Evolutionary conservation across 2,888 invertebrate species (phyloP), one percentile per base, ranked within the genome.

Genomic region (Synanthedon vespiformis): DNA sequence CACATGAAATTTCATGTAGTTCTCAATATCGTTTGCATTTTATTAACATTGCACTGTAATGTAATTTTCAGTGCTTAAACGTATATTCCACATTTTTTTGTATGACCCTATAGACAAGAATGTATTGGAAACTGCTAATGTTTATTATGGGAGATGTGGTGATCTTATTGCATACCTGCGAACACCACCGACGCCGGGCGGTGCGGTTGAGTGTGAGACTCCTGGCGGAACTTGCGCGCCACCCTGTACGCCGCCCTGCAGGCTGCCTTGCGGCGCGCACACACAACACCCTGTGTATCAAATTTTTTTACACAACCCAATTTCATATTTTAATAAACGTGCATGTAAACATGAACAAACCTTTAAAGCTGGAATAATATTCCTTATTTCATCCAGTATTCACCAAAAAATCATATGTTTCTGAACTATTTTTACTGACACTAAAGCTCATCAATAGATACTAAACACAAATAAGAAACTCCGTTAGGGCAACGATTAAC

Each of bases 191-290:
- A 90, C 88, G 61, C 90, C 90, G 57, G 88, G 86, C 58, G 84
- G 82, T 65, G 84, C 84, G 59, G 87, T 84, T 64, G 86, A 82
- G 77, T 85, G 87, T 65, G 86, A 83, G 61, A 82, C 83, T 54
- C 85, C 83, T 56, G 80, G 83, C 56, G 84, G 86, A 68, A 84
- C 89, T 84, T 77, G 89, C 72, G 77, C 88, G 70, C 84, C 82
- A 68, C 80, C 82, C 66, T 83, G 83, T 71, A 80, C 82, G 71
- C 78, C 82, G 75, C 76, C 88, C 82, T 76, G 88, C 87, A 72
- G 89, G 88, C 77, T 88, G 85, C 90, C 90, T 68, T 89, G 88
- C 72, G 88, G 89, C 72, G 88, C 88, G 77, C 89, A 88, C 71
- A 89, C 88, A 78, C 84, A 82, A 77, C 81, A 85, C 76, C 86